Percentiles rank a stretch among this genome's conserved stretches.
phyloP scores from a whole-genome alignment of 2,888 invertebrate species.

The Latrodectus elegans region DNA sequence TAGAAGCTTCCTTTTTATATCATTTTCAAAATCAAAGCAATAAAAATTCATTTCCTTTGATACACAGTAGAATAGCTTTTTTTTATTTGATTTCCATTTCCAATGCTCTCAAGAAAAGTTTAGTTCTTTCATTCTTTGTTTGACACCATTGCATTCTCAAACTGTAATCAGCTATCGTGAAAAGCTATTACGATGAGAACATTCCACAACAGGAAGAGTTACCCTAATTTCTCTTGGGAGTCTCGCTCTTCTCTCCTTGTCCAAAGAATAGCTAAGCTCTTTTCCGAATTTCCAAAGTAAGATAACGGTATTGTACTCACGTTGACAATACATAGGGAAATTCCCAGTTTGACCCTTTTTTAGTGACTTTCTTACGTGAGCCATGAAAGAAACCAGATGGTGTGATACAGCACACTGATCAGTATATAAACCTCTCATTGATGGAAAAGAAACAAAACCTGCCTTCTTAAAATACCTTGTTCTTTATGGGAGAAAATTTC shows the following conservation, averaged over 20 bases:
- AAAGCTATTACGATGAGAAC: conserved; percentile 42
- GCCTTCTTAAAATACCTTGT: no score
- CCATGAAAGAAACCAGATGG: no score
- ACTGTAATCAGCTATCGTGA: conserved; percentile 34
- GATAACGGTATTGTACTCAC: conserved; percentile 29
- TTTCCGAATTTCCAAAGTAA: background rate
- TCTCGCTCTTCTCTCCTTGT: conserved; percentile 1
- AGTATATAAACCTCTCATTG: no score
- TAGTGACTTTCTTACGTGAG: background rate
- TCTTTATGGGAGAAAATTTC: no score
- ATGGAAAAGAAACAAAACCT: no score
- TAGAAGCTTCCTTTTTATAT: no score
- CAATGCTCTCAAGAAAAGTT: conserved; percentile 7
- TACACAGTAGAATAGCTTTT: background rate
- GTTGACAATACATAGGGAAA: conserved; percentile 36
- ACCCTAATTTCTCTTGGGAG: conserved; percentile 48
- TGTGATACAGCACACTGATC: no score
- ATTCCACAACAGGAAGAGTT: conserved; percentile 32
- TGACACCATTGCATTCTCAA: conserved; percentile 33
- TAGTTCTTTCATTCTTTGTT: conserved; percentile 8
- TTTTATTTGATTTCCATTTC: background rate
- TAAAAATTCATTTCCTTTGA: background rate
- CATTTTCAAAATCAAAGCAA: no score
- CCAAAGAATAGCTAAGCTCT: background rate
- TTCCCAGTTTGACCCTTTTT: conserved; percentile 6